Base-by-base conservation (phyloP, 2,888 invertebrate species). In the Pasiphila rectangulata region DNA sequence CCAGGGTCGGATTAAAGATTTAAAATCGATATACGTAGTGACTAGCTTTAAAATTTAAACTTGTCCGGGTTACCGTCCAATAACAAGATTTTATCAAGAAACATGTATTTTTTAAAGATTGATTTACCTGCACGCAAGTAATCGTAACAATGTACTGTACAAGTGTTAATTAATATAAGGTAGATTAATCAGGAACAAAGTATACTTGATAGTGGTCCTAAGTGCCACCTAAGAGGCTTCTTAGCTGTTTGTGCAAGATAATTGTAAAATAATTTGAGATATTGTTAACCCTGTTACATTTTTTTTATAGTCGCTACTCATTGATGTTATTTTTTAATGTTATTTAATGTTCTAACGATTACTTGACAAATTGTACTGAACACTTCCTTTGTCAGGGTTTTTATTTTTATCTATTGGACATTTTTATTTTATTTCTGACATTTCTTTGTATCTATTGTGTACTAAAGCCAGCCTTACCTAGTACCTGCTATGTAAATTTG, bases 291-390 rank as follows among this genome's bases (percentile, higher is more conserved):
- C 59, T 62, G 67, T 59, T 55, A 56, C 61, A 55, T 61, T 56
- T 54, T 51, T 68, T 59, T 54, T n/a, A n/a, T n/a, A 63, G 51
- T 59, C 61, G 60, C 60, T 62, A 39, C 35, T 49, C 24, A 36
- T 61, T 55, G 59, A 69, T 64, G 60, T 69, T 67, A 65, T 71
- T 63, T 65, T n/a, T 63, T 67, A 65, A 68, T 71, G 64, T 66
- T 70, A 66, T 67, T 67, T 67, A 69, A 67, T 69, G 54, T 64
- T 64, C 57, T 60, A 69, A 69, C 66, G 59, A 64, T 69, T 59
- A 59, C 65, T 69, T 67, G 64, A 64, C 64, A 65, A 63, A 68
- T 70, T 67, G 72, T 66, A 72, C 67, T 70, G 67, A 70, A 62
- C 55, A 62, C 62, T 69, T 64, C 57, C 51, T 64, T 69, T 63